Evolutionary conservation across 2,888 invertebrate species (phyloP).

Genomic region (Acleris emargana): DNA sequence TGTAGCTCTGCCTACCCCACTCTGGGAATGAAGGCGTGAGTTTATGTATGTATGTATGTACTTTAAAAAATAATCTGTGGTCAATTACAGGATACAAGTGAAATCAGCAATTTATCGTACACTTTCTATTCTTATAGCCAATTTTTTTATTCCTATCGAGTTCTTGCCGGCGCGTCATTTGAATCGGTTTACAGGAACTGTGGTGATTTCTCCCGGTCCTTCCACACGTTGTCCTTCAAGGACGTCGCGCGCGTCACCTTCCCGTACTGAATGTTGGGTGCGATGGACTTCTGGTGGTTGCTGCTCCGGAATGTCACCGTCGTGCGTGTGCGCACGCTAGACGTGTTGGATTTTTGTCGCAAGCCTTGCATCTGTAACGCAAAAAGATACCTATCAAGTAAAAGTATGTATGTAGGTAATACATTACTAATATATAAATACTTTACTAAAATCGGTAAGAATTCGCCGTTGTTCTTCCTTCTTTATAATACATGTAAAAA

Average conservation of each 20-base stretch:
- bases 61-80: too few species aligned
- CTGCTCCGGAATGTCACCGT: slow-evolving; percentile 72
- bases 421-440: too few species aligned
- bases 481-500: too few species aligned
- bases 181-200: slow-evolving; percentile 57
- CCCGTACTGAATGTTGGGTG: slow-evolving; percentile 55
- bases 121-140: not conserved
- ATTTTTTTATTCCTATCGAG: not conserved
- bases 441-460: too few species aligned
- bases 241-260: slow-evolving; percentile 50
- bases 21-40: too few species aligned
- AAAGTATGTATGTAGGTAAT: not conserved
- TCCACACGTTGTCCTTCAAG: slow-evolving; percentile 58
- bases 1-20: too few species aligned
- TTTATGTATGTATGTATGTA: too few species aligned
- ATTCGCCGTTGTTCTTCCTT: too few species aligned
- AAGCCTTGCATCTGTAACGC: slow-evolving; percentile 74
- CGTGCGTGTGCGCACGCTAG: slow-evolving; percentile 70
- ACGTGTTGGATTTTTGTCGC: slow-evolving; percentile 80
- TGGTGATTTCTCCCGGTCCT: slow-evolving; percentile 56
- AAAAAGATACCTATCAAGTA: not conserved
- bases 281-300: slow-evolving; percentile 54
- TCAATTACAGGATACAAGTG: too few species aligned
- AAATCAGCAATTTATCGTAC: not conserved
- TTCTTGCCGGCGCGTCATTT: not conserved